Conservation (phyloP, 2,888 invertebrate genomes). For the Octonoba sinensis region DNA sequence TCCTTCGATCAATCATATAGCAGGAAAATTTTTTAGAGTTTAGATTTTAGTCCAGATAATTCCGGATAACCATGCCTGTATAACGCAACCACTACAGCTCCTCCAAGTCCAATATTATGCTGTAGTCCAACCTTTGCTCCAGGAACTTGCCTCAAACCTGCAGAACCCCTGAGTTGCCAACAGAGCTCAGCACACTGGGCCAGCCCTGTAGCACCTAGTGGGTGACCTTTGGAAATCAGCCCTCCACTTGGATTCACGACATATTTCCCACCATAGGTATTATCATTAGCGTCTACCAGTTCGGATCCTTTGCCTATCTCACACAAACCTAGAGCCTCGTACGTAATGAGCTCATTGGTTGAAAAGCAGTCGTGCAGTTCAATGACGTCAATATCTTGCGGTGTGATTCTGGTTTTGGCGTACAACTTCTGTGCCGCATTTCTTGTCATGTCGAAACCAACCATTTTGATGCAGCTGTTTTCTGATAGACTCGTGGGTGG, state of each 20-base stretch:
- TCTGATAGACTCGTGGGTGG: constrained; percentile 85
- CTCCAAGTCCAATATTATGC: constrained; percentile 94
- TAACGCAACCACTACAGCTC: constrained; percentile 91
- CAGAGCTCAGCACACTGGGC: constrained; percentile 93
- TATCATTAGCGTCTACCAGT: constrained; percentile 92
- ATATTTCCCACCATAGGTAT: constrained; percentile 96
- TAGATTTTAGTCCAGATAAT: constrained; percentile 42
- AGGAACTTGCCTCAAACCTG: constrained; percentile 83
- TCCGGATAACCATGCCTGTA: constrained; percentile 87
- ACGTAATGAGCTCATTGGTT: constrained; percentile 95
- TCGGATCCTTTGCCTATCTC: constrained; percentile 91
- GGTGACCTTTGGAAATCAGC: constrained; percentile 97
- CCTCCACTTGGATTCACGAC: constrained; percentile 99
- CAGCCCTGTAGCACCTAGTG: constrained; percentile 90
- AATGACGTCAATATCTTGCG: constrained; percentile 89
- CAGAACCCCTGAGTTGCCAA: constrained; percentile 87
- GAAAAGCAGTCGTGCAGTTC: constrained; percentile 99
- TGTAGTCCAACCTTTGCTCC: constrained; percentile 89
- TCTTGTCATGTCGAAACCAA: constrained; percentile 94
- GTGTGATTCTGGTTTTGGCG: constrained; percentile 80
- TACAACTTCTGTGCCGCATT: constrained; percentile 85
- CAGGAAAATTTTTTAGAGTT: constrained; percentile 9
- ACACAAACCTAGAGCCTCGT: constrained; percentile 90
- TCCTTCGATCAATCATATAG: too few species aligned
- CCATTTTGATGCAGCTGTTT: constrained; percentile 83